phyloP scores from a whole-genome alignment of 2,888 invertebrate species.

The Aleiodes testaceus region DNA sequence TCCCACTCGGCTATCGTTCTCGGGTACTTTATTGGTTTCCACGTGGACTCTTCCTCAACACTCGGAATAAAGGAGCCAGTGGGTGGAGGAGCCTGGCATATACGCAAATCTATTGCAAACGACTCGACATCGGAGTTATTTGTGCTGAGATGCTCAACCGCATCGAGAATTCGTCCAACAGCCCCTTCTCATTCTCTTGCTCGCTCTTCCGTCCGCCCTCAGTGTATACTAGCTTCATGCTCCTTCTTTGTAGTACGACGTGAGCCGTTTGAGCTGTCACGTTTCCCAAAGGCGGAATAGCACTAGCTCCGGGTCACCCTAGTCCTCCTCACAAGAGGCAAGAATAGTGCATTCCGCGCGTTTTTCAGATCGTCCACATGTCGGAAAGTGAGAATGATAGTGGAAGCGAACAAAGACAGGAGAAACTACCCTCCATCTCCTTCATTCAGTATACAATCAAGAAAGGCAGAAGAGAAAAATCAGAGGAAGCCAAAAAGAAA shows the following conservation, averaged over 20 bases:
- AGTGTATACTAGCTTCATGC: constrained; percentile 46
- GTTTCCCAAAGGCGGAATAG: constrained; percentile 35
- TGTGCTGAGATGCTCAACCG: constrained; percentile 54
- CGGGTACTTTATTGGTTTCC: constrained; percentile 58
- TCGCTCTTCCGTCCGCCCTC: constrained; percentile 42
- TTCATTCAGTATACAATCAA: constrained; percentile 33
- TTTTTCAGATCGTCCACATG: constrained; percentile 61
- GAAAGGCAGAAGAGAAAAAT: no score
- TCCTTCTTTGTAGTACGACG: constrained; percentile 17
- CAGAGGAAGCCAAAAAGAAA: no score
- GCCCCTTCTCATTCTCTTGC: constrained; percentile 42
- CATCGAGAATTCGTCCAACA: constrained; percentile 58
- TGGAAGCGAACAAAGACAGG: constrained; percentile 43
- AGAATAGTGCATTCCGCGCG: constrained; percentile 61
- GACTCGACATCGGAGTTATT: constrained; percentile 65
- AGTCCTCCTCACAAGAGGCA: constrained; percentile 22
- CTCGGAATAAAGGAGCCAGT: constrained; percentile 32
- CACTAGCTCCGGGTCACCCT: constrained; percentile 37
- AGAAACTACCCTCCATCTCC: constrained; percentile 31
- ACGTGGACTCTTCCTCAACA: constrained; percentile 50
- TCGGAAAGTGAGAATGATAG: constrained; percentile 51
- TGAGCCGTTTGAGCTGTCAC: constrained; percentile 41
- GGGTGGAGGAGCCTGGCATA: background rate
- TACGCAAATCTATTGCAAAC: constrained; percentile 48
- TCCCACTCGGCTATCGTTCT: constrained; percentile 46